phyloP scores from a whole-genome alignment of 2,888 invertebrate species.

The Cyrtodaria siliqua region DNA sequence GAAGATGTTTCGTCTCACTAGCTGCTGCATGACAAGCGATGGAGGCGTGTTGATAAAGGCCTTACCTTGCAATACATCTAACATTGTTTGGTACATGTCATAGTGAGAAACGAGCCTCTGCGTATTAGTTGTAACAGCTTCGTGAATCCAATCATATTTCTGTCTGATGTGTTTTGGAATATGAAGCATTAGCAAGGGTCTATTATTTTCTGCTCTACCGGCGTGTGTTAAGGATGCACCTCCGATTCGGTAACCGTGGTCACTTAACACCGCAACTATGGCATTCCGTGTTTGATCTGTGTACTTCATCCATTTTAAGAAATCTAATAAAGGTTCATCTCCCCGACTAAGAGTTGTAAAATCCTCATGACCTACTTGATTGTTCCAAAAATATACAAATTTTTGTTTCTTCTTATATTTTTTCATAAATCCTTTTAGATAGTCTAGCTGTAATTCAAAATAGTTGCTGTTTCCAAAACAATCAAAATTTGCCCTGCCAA shows the following conservation, averaged over 20 bases:
- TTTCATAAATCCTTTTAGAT: slow-evolving; percentile 87
- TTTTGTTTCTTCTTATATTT: slow-evolving; percentile 89
- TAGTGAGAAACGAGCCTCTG: slow-evolving; percentile 92
- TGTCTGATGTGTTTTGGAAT: slow-evolving; percentile 91
- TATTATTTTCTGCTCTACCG: slow-evolving; percentile 91
- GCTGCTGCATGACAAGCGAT: not conserved
- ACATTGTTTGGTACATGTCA: slow-evolving; percentile 93
- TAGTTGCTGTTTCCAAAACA: slow-evolving; percentile 91
- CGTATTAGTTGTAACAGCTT: slow-evolving; percentile 90
- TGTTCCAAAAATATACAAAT: slow-evolving; percentile 95
- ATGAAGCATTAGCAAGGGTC: slow-evolving; percentile 92
- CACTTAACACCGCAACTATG: slow-evolving; percentile 89
- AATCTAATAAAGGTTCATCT: slow-evolving; percentile 89
- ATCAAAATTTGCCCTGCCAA: slow-evolving; percentile 23
- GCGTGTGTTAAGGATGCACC: slow-evolving; percentile 89
- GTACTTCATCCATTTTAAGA: slow-evolving; percentile 87
- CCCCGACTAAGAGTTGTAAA: slow-evolving; percentile 92
- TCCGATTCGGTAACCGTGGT: slow-evolving; percentile 90
- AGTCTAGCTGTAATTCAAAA: slow-evolving; percentile 89
- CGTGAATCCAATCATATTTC: slow-evolving; percentile 89
- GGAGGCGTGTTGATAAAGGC: not conserved
- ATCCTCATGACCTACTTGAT: slow-evolving; percentile 93
- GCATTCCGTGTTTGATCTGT: slow-evolving; percentile 71
- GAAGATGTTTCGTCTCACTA: not conserved
- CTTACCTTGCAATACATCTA: slow-evolving; percentile 5